These are phyloP conservation scores for Phalloptychus januarius DNA, from an alignment of 2,797 vertebrate genomes.

Conservation along the genomic window DNA sequence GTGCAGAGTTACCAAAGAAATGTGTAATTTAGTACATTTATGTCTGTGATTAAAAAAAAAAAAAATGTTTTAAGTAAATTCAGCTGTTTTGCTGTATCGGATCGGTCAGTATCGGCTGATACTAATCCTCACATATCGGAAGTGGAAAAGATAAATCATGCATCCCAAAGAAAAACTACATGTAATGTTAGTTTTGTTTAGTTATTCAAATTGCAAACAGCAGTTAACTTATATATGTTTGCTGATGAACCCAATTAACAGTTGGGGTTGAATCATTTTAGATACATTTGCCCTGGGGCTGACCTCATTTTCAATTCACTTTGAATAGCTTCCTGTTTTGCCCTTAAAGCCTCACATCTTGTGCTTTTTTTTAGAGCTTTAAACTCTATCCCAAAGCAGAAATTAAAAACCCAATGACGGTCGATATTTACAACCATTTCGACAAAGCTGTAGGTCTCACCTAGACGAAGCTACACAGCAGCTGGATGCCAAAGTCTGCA, in stretches of 20 bases:
- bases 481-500: constrained; percentile 30
- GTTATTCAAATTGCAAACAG: neutral
- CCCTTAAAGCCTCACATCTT: neutral
- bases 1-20: too few species aligned
- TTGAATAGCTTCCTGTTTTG: neutral
- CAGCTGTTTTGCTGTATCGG: too few species aligned
- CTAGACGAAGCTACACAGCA: constrained; percentile 27
- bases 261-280: neutral
- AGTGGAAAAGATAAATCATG: too few species aligned
- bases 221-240: neutral
- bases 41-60: too few species aligned
- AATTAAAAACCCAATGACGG: constrained; percentile 3
- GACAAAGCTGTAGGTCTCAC: neutral
- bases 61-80: too few species aligned
- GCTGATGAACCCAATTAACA: neutral
- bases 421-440: constrained; percentile 37
- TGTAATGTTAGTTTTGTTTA: neutral
- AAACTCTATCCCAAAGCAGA: neutral
- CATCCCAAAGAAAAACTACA: neutral
- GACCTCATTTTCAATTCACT: neutral
- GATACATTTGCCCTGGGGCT: neutral
- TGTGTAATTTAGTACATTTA: too few species aligned
- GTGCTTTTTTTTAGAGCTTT: neutral
- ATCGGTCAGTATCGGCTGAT: too few species aligned
- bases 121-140: too few species aligned